Evolutionary conservation across 1,140 invertebrate genomes (phyloP).

Genomic region (Asobara japonica): DNA sequence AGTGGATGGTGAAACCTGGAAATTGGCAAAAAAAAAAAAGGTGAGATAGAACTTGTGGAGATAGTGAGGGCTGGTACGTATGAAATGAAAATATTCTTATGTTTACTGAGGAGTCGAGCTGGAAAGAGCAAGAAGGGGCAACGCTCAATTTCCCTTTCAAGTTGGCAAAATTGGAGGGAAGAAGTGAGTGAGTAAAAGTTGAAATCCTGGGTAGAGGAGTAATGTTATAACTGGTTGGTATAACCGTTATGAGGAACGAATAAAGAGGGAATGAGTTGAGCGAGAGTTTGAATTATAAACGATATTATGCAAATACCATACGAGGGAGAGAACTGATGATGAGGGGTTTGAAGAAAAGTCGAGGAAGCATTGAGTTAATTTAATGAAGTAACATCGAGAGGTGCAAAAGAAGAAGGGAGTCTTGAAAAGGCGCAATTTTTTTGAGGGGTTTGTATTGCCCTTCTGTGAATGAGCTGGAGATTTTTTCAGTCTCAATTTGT

Average conservation of each 20-base stretch:
- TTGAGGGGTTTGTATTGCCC: slow-evolving; percentile 29
- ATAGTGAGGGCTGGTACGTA: slow-evolving; percentile 25
- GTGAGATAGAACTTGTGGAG: slow-evolving; percentile 19
- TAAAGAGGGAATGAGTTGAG: slow-evolving; percentile 59
- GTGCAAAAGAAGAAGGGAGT: background rate
- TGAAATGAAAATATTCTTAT: slow-evolving; percentile 43
- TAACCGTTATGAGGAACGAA: slow-evolving; percentile 42
- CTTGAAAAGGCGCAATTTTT: slow-evolving; percentile 44
- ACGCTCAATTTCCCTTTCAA: slow-evolving; percentile 48
- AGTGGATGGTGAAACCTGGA: background rate
- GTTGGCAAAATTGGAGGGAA: slow-evolving; percentile 24
- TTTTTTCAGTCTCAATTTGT: slow-evolving; percentile 16
- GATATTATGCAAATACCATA: slow-evolving; percentile 62
- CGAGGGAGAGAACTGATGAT: slow-evolving; percentile 24
- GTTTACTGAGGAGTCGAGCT: slow-evolving; percentile 39
- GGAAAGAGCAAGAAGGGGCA: slow-evolving; percentile 31
- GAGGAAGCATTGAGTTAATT: slow-evolving; percentile 54
- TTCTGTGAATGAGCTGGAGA: slow-evolving; percentile 15
- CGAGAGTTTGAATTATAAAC: slow-evolving; percentile 62
- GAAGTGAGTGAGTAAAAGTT: slow-evolving; percentile 20
- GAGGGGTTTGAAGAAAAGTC: slow-evolving; percentile 27
- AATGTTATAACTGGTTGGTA: background rate
- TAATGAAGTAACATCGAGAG: slow-evolving; percentile 61
- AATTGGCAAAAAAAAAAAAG: slow-evolving; percentile 22
- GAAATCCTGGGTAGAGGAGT: slow-evolving; percentile 26